Conservation (phyloP, 2,797 vertebrate species). For the Merluccius polli region DNA sequence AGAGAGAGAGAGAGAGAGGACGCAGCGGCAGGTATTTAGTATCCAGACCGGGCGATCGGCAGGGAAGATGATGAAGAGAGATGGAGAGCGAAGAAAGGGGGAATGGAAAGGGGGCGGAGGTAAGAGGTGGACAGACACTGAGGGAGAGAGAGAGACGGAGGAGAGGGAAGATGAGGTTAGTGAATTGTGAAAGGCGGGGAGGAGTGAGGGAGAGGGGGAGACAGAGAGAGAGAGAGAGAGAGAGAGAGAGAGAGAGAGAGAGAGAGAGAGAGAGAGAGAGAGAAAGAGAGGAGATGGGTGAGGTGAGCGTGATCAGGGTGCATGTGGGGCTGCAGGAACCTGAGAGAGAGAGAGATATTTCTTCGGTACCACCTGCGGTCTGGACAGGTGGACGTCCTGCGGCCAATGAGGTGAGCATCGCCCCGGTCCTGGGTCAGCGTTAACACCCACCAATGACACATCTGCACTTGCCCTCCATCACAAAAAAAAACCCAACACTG, state of each 20-base stretch:
- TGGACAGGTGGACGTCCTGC: constrained; percentile 60
- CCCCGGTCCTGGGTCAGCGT: constrained; percentile 62
- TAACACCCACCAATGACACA: constrained; percentile 71
- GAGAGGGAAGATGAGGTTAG: too few relatives aligned
- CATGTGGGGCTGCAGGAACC: not conserved
- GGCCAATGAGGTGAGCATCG: constrained; percentile 69
- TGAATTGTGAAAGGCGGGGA: too few relatives aligned
- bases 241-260: too few relatives aligned
- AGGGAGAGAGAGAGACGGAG: too few relatives aligned
- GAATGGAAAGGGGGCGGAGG: not conserved
- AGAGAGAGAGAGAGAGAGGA: not conserved
- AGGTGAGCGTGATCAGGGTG: not conserved
- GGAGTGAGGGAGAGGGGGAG: too few relatives aligned
- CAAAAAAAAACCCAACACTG: constrained; percentile 39
- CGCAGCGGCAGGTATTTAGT: constrained; percentile 12
- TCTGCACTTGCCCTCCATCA: constrained; percentile 59
- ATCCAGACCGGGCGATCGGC: constrained; percentile 43
- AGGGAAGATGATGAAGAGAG: constrained; percentile 45
- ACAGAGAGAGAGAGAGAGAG: too few relatives aligned
- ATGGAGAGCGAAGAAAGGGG: constrained; percentile 29
- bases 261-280: too few relatives aligned
- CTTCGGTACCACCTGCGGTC: constrained; percentile 63
- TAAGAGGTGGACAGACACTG: too few relatives aligned
- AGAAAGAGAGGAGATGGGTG: too few relatives aligned
- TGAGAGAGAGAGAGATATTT: constrained; percentile 27